Conservation (phyloP, 2,113 vertebrate species). For the Echinops telfairi region DNA sequence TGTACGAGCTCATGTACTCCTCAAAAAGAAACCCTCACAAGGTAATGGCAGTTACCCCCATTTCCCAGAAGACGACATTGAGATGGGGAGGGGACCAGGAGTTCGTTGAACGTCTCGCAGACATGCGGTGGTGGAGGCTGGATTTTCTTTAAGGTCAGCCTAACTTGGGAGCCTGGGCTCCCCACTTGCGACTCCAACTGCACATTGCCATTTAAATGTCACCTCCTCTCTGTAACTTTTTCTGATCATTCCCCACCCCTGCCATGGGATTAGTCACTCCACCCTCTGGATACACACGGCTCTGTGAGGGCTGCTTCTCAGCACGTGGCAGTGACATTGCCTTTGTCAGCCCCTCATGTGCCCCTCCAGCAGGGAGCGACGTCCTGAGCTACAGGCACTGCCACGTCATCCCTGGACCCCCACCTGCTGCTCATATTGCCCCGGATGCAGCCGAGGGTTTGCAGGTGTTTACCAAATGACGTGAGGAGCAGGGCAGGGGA, state of each 20-base stretch:
- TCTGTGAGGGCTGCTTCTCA: neutral
- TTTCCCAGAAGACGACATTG: constrained; percentile 19
- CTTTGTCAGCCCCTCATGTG: neutral
- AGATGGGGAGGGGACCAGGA: neutral
- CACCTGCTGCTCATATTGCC: neutral
- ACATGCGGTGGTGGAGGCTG: neutral
- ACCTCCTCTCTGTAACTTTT: constrained; percentile 68
- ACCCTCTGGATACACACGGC: neutral
- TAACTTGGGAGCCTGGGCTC: constrained; percentile 33
- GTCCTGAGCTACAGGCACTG: neutral
- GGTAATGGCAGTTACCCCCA: neutral
- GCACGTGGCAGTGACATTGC: constrained; percentile 8
- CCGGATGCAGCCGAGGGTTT: neutral
- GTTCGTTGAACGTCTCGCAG: neutral
- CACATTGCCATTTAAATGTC: constrained; percentile 63
- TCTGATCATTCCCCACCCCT: constrained; percentile 53
- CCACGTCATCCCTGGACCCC: neutral
- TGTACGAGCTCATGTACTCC: neutral
- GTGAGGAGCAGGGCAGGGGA: neutral
- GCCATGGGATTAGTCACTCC: constrained; percentile 60
- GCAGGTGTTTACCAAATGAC: neutral
- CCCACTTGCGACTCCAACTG: constrained; percentile 46
- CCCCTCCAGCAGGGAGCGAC: neutral
- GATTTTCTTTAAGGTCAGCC: constrained; percentile 7
- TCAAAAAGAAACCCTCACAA: neutral